Percentiles rank a stretch among this genome's conserved stretches.
phyloP scores from a whole-genome alignment of 2,888 invertebrate genomes.

The Eucera pruinosa region DNA sequence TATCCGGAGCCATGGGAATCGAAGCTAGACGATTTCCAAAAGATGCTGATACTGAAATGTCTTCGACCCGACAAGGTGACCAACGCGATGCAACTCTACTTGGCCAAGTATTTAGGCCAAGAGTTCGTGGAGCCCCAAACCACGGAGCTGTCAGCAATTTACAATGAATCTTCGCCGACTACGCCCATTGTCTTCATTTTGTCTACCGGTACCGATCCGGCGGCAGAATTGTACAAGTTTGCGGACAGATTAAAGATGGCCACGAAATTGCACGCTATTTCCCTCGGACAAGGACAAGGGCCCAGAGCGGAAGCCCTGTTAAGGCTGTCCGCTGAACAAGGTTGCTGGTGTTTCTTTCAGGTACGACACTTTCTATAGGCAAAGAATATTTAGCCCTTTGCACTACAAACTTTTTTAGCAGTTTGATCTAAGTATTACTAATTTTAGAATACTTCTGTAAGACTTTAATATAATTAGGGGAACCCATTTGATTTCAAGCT shows the following conservation, averaged over 20 bases:
- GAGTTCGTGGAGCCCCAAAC: conserved; percentile 95
- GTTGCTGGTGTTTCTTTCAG: conserved; percentile 95
- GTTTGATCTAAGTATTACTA: too few species aligned
- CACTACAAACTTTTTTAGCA: too few species aligned
- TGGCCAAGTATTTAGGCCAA: conserved; percentile 89
- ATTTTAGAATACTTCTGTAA: too few species aligned
- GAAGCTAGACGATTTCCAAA: conserved; percentile 89
- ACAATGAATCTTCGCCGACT: conserved; percentile 90
- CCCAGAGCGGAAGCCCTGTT: conserved; percentile 93
- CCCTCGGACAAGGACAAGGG: conserved; percentile 95
- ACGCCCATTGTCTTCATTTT: conserved; percentile 95
- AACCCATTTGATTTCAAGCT: too few species aligned
- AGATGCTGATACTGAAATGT: conserved; percentile 91
- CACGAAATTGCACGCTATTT: conserved; percentile 92
- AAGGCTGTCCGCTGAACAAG: conserved; percentile 89
- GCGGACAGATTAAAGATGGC: conserved; percentile 92
- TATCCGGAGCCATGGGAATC: conserved; percentile 89
- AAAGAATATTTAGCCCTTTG: too few species aligned
- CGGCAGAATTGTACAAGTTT: conserved; percentile 92
- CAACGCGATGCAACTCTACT: conserved; percentile 91
- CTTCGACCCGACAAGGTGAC: conserved; percentile 94
- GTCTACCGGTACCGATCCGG: conserved; percentile 96
- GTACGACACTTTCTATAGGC: too few species aligned
- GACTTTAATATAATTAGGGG: too few species aligned
- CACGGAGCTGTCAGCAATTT: conserved; percentile 92